Percentiles rank a stretch among this genome's conserved stretches.
These are phyloP conservation scores for Ceratina japonica DNA, from an alignment of 1,140 invertebrate species.

Conservation along the genomic window DNA sequence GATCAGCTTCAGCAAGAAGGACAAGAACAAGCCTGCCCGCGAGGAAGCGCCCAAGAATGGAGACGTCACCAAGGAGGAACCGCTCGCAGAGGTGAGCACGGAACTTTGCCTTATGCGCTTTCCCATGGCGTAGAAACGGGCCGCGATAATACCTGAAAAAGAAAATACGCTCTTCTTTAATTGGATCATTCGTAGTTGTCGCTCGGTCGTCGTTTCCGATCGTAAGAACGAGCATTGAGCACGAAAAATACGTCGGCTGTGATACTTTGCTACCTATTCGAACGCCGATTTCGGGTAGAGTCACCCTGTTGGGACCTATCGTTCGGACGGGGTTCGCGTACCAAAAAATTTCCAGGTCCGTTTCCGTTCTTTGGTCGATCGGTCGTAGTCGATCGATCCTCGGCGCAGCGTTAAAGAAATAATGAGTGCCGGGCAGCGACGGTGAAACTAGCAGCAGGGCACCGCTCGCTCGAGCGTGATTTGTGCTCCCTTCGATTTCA, in stretches of 20 bases:
- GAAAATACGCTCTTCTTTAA: too few relatives aligned
- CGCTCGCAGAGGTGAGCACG: slow-evolving; percentile 77
- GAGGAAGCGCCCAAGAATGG: slow-evolving; percentile 77
- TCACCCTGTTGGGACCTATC: too few relatives aligned
- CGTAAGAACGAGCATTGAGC: too few relatives aligned
- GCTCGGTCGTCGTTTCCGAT: too few relatives aligned
- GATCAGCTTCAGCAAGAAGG: slow-evolving; percentile 91
- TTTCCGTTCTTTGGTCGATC: background rate
- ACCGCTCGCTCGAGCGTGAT: slow-evolving; percentile 44
- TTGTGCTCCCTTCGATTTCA: slow-evolving; percentile 45
- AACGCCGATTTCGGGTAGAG: too few relatives aligned
- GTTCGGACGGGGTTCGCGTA: too few relatives aligned
- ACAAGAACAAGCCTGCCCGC: slow-evolving; percentile 87
- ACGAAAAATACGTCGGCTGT: too few relatives aligned
- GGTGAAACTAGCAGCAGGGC: background rate
- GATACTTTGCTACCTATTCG: too few relatives aligned
- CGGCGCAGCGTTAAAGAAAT: background rate
- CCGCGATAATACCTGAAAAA: too few relatives aligned
- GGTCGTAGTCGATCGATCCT: background rate
- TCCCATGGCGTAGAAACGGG: too few relatives aligned
- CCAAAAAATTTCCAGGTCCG: too few relatives aligned
- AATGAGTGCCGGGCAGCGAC: background rate
- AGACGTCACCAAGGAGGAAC: slow-evolving; percentile 77
- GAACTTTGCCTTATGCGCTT: background rate
- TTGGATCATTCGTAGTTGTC: too few relatives aligned